Evolutionary conservation across 1,140 invertebrate genomes (phyloP), one percentile per base, ranked within the genome.

Genomic region (Drosophila elegans): DNA sequence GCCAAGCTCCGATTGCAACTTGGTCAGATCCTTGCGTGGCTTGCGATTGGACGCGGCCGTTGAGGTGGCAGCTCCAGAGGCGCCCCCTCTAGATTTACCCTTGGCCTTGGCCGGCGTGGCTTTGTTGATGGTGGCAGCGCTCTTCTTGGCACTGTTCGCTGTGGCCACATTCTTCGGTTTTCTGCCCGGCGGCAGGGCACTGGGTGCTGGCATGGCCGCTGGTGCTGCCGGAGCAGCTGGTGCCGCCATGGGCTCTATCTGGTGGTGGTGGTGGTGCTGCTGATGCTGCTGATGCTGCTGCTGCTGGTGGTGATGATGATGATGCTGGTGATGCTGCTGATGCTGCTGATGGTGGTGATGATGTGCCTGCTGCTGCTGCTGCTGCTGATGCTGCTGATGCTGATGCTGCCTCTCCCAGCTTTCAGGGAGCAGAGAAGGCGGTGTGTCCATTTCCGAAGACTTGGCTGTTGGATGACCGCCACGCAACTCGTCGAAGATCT

Each of bases 1-100:
- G 49, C 91, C 91, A 48, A 92, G 64, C 67, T 92, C 91, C 9
- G 90, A 75, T 46, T 92, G 90, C n/a, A 92, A 68, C 29, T 91
- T 91, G 25, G 52, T 59, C 0, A 92, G 60, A 52, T 92, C 88
- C 67, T 90, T 92, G 12, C 83, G 76, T 1, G 79, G 83, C 12
- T 78, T 74, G 3, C 41, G 42, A 2, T 51, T n/a, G 2, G 59
- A 55, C 2, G 56, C 36, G 2, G 38, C 29, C 2, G 55, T n/a
- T 2, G 59, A 55, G 2, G 56, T 36, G 2, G 38, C 29, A 2
- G 55, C 48, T 1, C 9, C 55, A 1, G 67, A 5, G 1, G 57
- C 12, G n/a, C n/a, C 29, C n/a, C 11, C 48, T 29, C 34, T 51
- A 4, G 48, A 32, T 5, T 51, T 51, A 5, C 11, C 25, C 27